Conservation (phyloP, 2,113 vertebrate species). For the Halcyon malimbica region DNA sequence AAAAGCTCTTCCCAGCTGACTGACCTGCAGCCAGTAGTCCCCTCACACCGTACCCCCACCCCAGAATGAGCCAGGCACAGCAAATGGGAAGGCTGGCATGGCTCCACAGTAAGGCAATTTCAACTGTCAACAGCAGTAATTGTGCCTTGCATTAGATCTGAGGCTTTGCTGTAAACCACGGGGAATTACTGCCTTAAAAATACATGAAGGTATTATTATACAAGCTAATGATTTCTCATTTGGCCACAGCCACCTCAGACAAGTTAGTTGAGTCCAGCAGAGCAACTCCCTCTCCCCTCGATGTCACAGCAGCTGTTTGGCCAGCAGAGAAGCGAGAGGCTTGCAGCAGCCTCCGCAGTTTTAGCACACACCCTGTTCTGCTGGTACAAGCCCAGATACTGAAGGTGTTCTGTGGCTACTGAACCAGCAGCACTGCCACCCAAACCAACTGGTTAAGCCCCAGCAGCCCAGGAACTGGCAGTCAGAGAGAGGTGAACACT, state of each 20-base stretch:
- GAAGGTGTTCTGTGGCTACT: background rate
- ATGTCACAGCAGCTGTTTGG: background rate
- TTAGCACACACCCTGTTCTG: background rate
- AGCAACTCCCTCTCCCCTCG: rapidly evolving
- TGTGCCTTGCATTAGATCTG: rapidly evolving
- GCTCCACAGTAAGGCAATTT: rapidly evolving
- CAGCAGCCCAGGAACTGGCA: background rate
- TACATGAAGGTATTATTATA: too few species aligned
- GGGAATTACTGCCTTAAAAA: background rate
- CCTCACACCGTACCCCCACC: rapidly evolving
- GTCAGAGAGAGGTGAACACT: rapidly evolving
- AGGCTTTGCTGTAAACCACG: background rate
- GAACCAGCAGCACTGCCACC: background rate
- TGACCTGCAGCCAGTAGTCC: rapidly evolving
- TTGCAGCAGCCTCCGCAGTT: background rate
- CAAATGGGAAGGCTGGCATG: too few species aligned
- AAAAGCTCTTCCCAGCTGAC: background rate
- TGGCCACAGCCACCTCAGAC: background rate
- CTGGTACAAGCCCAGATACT: background rate
- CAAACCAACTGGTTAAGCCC: background rate
- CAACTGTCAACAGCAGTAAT: rapidly evolving
- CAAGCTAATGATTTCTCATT: background rate
- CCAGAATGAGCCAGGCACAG: background rate
- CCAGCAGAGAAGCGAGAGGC: background rate
- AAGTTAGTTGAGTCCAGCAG: background rate